Conservation (phyloP, 2,888 invertebrate species). For the Cataglyphis altisquamis region DNA sequence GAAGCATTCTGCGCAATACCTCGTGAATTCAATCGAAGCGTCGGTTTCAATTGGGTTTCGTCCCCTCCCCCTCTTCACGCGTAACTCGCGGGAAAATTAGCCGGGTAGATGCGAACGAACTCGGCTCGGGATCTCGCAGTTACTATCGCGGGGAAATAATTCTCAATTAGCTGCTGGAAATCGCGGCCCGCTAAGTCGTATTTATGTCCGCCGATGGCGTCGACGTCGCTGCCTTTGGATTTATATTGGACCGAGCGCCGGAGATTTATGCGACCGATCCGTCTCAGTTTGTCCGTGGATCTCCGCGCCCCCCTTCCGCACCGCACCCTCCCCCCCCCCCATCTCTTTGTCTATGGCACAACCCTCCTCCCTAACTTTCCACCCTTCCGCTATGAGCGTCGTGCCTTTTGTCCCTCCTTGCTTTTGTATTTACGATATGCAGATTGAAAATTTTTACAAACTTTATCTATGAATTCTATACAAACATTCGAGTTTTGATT, state of each 20-base stretch:
- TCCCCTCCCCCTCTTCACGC: constrained; percentile 28
- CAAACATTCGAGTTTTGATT: not conserved
- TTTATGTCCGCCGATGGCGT: constrained; percentile 81
- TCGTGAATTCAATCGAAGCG: constrained; percentile 55
- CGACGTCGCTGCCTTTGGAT: constrained; percentile 71
- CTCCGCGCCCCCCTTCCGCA: constrained; percentile 58
- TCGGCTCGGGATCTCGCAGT: constrained; percentile 34
- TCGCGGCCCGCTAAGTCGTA: constrained; percentile 82
- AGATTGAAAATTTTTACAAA: not conserved
- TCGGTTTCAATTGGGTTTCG: constrained; percentile 65
- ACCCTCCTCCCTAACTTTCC: constrained; percentile 20
- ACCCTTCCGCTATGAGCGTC: constrained; percentile 10
- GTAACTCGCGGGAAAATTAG: constrained; percentile 74
- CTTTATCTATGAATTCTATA: not conserved
- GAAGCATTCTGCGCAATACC: constrained; percentile 31
- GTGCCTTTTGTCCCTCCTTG: constrained; percentile 21
- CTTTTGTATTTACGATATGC: constrained; percentile 1
- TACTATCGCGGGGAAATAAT: constrained; percentile 81
- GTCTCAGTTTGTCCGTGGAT: constrained; percentile 84
- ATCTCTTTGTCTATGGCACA: constrained; percentile 30
- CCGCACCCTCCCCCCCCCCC: not conserved
- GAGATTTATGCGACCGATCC: constrained; percentile 85
- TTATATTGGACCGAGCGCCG: constrained; percentile 81
- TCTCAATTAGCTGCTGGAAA: constrained; percentile 84
- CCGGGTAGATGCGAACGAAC: constrained; percentile 47